Evolutionary conservation across 2,113 vertebrate genomes (phyloP).

Genomic region (Arenaria interpres): DNA sequence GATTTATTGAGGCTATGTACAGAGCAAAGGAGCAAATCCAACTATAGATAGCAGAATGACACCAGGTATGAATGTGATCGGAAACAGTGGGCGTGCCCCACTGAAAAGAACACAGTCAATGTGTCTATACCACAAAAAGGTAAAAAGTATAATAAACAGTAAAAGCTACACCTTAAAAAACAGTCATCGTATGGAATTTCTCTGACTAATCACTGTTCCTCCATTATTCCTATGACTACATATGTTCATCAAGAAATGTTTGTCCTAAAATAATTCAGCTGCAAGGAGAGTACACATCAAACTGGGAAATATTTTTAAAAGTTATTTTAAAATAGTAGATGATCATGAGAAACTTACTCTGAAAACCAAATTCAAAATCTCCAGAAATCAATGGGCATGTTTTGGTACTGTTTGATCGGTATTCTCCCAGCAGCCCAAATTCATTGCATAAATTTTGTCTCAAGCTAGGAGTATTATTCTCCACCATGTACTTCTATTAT

Average conservation of each 20-base stretch:
- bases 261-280: not conserved
- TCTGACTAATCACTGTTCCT: not conserved
- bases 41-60: conserved; percentile 8
- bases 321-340: not conserved
- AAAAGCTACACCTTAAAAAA: conserved; percentile 24
- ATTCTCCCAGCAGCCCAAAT: not conserved
- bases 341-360: not conserved
- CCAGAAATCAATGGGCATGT: not conserved
- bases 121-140: conserved; percentile 23
- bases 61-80: conserved; percentile 18
- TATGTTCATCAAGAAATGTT: not conserved
- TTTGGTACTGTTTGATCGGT: not conserved
- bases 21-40: conserved; percentile 41
- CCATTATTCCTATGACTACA: not conserved
- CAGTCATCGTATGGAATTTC: not conserved
- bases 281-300: not conserved
- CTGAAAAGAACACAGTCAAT: conserved; percentile 61
- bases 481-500: not conserved
- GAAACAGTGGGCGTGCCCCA: conserved; percentile 49
- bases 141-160: not conserved
- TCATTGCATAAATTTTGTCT: not conserved
- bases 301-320: not conserved
- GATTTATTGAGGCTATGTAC: not conserved
- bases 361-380: not conserved
- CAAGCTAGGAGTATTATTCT: conserved; percentile 1